A percentile compares a stretch with the other conserved stretches of the same genome.
Conservation (phyloP, 2,888 invertebrate genomes). For the Tuberolachnus salignus region DNA sequence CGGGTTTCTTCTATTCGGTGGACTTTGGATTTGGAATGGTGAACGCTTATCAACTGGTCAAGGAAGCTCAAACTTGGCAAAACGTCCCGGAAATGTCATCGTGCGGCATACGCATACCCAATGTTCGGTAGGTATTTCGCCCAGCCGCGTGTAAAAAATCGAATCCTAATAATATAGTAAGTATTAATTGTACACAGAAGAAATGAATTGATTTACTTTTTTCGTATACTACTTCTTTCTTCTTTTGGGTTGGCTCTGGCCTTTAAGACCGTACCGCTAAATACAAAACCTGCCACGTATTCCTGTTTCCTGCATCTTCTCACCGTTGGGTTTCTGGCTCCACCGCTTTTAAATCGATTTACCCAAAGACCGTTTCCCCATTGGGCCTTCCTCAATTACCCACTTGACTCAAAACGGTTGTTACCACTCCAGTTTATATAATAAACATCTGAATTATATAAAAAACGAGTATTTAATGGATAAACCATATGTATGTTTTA, state of each 20-base stretch:
- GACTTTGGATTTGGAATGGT: conserved; percentile 89
- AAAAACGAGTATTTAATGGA: not conserved
- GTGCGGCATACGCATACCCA: conserved; percentile 63
- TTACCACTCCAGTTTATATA: not conserved
- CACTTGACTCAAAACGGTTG: no score
- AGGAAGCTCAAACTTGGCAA: conserved; percentile 75
- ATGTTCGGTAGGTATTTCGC: conserved; percentile 9
- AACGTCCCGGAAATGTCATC: conserved; percentile 70
- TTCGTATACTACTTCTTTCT: no score
- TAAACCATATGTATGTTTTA: not conserved
- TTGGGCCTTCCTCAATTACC: no score
- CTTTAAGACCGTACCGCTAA: not conserved
- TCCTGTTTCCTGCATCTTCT: not conserved
- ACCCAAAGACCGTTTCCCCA: no score
- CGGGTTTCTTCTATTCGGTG: conserved; percentile 79
- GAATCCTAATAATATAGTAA: no score
- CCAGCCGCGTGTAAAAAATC: no score
- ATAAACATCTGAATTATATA: not conserved
- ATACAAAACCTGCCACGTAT: not conserved
- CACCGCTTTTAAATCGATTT: no score
- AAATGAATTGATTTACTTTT: no score
- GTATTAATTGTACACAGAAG: no score
- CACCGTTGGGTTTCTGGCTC: no score
- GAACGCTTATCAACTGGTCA: conserved; percentile 79
- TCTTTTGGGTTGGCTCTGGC: no score